A percentile compares a stretch with the other conserved stretches of the same genome.
Evolutionary conservation across 2,113 vertebrate genomes (phyloP).

Genomic region (Cairina moschata): DNA sequence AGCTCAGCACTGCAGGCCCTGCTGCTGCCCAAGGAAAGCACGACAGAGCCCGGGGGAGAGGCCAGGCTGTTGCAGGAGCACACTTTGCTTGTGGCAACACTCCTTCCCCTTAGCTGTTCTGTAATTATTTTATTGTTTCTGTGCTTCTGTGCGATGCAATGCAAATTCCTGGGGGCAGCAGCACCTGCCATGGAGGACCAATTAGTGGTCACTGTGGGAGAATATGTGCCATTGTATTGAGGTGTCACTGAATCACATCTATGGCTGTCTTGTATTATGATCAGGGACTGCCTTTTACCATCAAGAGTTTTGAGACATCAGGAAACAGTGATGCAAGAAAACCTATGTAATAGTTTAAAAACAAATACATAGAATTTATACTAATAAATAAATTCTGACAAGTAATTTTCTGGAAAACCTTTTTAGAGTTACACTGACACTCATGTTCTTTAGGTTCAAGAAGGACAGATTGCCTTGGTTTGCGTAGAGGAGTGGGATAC

Average conservation of each 20-base stretch:
- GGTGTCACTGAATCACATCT: neutral
- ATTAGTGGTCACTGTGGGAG: slow-evolving; percentile 56
- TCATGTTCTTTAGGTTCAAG: neutral
- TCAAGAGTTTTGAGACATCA: neutral
- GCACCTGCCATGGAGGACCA: slow-evolving; percentile 43
- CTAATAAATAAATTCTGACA: neutral
- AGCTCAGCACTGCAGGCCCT: neutral
- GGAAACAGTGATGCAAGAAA: neutral
- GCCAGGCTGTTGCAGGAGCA: slow-evolving; percentile 40
- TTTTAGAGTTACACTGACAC: neutral
- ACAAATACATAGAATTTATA: neutral
- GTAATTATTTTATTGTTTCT: slow-evolving; percentile 68
- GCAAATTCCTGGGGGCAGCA: slow-evolving; percentile 65
- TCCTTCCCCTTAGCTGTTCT: slow-evolving; percentile 43
- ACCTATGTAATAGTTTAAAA: neutral
- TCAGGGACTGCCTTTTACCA: neutral
- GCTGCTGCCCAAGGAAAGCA: neutral
- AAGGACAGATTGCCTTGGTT: neutral
- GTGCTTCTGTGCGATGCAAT: slow-evolving; percentile 53
- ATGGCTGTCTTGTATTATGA: neutral
- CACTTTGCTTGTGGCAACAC: slow-evolving; percentile 35
- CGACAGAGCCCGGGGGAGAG: slow-evolving; percentile 9
- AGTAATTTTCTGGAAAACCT: neutral
- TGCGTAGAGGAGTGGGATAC: neutral
- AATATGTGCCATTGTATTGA: neutral